phyloP scores from a whole-genome alignment of 2,888 invertebrate species.

The Melangyna quadrimaculata region DNA sequence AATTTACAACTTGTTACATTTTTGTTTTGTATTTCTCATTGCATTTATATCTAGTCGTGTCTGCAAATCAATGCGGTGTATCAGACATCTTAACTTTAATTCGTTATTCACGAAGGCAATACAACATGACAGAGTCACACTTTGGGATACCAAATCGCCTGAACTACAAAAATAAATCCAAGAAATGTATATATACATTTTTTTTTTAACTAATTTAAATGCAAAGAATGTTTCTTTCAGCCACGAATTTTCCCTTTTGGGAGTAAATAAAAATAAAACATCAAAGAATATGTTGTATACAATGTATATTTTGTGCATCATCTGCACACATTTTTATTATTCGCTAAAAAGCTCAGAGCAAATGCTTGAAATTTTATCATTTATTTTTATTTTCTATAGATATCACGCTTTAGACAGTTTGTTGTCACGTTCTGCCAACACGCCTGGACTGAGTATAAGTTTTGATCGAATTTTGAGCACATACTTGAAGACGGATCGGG shows the following conservation, averaged over 20 bases:
- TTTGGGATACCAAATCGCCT: conserved; percentile 40
- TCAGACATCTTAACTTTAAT: conserved; percentile 54
- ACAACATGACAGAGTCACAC: conserved; percentile 52
- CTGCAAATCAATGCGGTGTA: not conserved
- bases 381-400: not conserved
- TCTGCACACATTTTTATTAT: not conserved
- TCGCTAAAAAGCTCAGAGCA: not conserved
- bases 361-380: not conserved
- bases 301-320: conserved; percentile 2
- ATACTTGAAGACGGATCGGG: conserved; percentile 6
- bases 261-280: conserved; percentile 16
- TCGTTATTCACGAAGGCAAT: conserved; percentile 53
- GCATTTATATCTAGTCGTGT: not conserved
- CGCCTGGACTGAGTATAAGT: not conserved
- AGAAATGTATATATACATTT: conserved; percentile 9
- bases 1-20: conserved; percentile 35
- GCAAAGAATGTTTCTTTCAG: conserved; percentile 27
- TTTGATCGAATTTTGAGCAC: conserved; percentile 52
- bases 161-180: conserved; percentile 27
- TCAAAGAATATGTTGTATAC: conserved; percentile 6
- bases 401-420: not conserved
- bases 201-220: conserved; percentile 29
- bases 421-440: conserved; percentile 32
- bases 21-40: not conserved
- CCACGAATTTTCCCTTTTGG: conserved; percentile 59